Percentiles rank a stretch among this genome's conserved stretches.
Conservation (phyloP, 2,797 vertebrate species). For the Lophura swinhoii region DNA sequence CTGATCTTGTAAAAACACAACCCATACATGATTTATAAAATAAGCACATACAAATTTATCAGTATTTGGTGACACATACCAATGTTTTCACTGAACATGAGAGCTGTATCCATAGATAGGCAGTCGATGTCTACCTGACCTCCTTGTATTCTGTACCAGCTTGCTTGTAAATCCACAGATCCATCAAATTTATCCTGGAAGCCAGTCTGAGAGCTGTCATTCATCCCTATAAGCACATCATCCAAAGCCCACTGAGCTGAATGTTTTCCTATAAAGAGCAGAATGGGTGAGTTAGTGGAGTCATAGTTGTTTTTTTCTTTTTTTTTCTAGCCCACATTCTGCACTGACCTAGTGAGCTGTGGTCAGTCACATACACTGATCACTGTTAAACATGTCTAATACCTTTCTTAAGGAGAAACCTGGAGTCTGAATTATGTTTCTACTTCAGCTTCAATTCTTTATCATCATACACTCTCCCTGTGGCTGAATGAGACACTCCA, state of each 20-base stretch:
- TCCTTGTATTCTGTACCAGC: constrained; percentile 97
- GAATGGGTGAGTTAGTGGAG: constrained; percentile 31
- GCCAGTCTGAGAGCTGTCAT: constrained; percentile 94
- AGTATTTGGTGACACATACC: constrained; percentile 71
- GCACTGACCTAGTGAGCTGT: background rate
- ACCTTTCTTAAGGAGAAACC: background rate
- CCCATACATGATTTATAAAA: background rate
- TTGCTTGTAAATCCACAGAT: constrained; percentile 89
- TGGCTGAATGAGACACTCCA: background rate
- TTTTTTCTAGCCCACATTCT: background rate
- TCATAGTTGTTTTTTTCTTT: background rate
- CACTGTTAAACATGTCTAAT: background rate
- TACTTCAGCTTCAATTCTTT: background rate
- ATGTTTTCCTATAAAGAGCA: constrained; percentile 87
- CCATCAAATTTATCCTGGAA: constrained; percentile 98
- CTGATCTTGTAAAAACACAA: background rate
- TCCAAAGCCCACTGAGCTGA: constrained; percentile 97
- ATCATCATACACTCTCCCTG: background rate
- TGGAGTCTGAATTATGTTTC: background rate
- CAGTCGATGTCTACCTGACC: constrained; percentile 95
- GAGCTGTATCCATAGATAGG: constrained; percentile 92
- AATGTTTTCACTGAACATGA: constrained; percentile 91
- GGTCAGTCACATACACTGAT: background rate
- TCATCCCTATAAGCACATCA: constrained; percentile 96
- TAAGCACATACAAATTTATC: background rate